Base-by-base conservation (phyloP, 2,113 vertebrate species). In the Fukomys damarensis region DNA sequence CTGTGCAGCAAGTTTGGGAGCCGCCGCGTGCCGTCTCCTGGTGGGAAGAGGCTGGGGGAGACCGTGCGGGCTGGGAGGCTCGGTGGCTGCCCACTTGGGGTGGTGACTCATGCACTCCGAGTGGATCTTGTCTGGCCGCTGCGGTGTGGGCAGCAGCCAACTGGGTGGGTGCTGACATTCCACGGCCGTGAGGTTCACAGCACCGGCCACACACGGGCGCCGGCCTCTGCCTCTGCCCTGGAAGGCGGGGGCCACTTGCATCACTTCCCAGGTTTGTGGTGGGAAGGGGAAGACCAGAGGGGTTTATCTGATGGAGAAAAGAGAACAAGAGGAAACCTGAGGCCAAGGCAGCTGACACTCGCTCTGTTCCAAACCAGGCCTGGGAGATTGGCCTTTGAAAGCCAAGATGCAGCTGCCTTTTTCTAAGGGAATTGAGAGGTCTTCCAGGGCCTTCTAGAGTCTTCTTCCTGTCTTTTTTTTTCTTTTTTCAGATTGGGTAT, bases 231-330 rank as follows among this genome's bases (percentile, higher is more conserved):
- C 7, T 91, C 85, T 72, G 94, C 7, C 87, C 88, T 59, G 10
- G 66, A 54, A 68, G 80, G 58, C 1, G 14, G 80, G 58, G 81
- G 85, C 35, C 9, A 0, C 81, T 93, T 85, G n/a, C 9, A 9
- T 97, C 96, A 97, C 91, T 92, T 96, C 93, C 70, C 38, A 54
- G 54, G 84, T 89, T 84, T 91, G 94, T 61, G 77, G 93, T 72
- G 86, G 84, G 65, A 76, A 90, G n/a, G 24, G 38, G 72, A 65
- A 85, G 63, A 41, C 63, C 11, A 80, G 76, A 43, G 12, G 63
- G 70, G 59, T 94, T 82, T 93, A 92, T 97, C 91, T 97, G 94
- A 91, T 87, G 54, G 41, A 66, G 76, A 96, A 97, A 95, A 88
- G 74, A 35, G 94, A 97, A 97, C 97, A 86, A 95, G 94, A 97